Evolutionary conservation across 2,113 vertebrate genomes (phyloP).

Genomic region (Chascanopsetta lugubris): DNA sequence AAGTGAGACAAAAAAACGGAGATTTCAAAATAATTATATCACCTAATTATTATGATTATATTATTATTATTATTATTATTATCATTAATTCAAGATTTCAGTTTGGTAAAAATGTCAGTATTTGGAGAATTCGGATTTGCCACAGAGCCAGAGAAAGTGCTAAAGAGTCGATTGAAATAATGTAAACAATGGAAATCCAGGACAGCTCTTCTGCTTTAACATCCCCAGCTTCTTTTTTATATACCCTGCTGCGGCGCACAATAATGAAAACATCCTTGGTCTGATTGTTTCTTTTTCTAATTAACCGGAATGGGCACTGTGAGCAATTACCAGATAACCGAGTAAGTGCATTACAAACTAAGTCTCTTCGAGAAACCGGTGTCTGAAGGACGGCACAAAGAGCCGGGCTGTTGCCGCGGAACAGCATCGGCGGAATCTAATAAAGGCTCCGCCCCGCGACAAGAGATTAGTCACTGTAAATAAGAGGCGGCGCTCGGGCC

Average conservation of each 20-base stretch:
- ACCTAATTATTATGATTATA: too few relatives aligned
- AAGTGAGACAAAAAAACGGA: too few relatives aligned
- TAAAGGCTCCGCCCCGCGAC: constrained; percentile 41
- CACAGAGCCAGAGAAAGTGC: too few relatives aligned
- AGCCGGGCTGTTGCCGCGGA: constrained; percentile 29
- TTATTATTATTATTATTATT: too few relatives aligned
- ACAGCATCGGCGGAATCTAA: constrained; percentile 50
- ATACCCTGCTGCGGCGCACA: constrained; percentile 11
- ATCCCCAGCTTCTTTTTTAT: background rate
- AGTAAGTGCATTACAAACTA: constrained; percentile 8
- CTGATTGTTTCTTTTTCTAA: constrained; percentile 33
- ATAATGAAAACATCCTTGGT: constrained; percentile 17
- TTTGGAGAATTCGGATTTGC: too few relatives aligned
- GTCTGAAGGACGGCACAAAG: constrained; percentile 24
- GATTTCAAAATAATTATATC: too few relatives aligned
- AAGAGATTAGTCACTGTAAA: constrained; percentile 58
- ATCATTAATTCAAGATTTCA: too few relatives aligned
- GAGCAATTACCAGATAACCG: constrained; percentile 40
- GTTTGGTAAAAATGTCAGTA: too few relatives aligned
- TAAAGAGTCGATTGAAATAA: background rate
- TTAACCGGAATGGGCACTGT: constrained; percentile 21
- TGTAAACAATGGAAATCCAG: background rate
- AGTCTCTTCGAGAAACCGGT: constrained; percentile 27
- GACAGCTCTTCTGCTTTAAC: background rate
- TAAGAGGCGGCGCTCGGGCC: constrained; percentile 46